phyloP scores from a whole-genome alignment of 2,113 vertebrate species.

The Entelurus aequoreus region DNA sequence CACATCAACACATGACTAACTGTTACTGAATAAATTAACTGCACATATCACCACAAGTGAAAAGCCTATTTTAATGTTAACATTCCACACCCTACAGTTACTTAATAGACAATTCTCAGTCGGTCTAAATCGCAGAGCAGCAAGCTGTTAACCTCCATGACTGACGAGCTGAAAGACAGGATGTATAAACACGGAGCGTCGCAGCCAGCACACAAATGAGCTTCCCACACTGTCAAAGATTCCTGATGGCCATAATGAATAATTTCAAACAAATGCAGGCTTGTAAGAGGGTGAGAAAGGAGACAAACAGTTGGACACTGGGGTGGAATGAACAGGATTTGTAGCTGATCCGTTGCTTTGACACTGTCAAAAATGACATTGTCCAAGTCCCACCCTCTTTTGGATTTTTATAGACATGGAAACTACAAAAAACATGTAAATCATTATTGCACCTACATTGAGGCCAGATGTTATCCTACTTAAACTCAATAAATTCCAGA shows the following conservation, averaged over 20 bases:
- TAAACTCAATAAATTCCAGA: conserved; percentile 31
- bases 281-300: conserved; percentile 23
- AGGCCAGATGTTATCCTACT: conserved; percentile 3
- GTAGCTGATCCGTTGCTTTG: conserved; percentile 45
- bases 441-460: conserved; percentile 29
- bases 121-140: conserved; percentile 35
- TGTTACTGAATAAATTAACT: background rate
- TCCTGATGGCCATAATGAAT: conserved; percentile 42
- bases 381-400: conserved; percentile 25
- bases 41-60: background rate
- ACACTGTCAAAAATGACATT: conserved; percentile 22
- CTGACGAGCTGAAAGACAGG: conserved; percentile 11
- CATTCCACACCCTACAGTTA: conserved; percentile 4
- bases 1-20: background rate
- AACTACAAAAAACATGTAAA: conserved; percentile 38
- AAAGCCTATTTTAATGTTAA: background rate
- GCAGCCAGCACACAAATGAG: conserved; percentile 34
- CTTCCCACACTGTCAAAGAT: conserved; percentile 38
- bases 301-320: conserved; percentile 3
- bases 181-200: conserved; percentile 33
- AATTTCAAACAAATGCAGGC: conserved; percentile 39
- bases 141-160: conserved; percentile 25
- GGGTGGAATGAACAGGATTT: conserved; percentile 4
- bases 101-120: conserved; percentile 10
- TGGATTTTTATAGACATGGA: conserved; percentile 20